A percentile compares a stretch with the other conserved stretches of the same genome.
Evolutionary conservation across 1,140 invertebrate species (phyloP).

Genomic region (Anoplophora glabripennis): DNA sequence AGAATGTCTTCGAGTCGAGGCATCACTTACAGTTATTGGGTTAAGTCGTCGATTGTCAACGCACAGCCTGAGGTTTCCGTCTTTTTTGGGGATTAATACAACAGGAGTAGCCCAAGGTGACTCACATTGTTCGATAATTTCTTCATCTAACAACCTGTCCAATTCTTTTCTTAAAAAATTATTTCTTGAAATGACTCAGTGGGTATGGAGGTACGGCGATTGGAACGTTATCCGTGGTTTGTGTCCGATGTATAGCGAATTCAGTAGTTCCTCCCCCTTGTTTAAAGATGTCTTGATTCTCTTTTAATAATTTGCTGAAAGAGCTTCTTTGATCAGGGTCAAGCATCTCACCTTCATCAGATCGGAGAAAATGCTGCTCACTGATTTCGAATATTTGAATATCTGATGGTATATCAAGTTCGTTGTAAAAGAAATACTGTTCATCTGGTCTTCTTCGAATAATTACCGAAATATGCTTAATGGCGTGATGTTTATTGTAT

Average conservation of each 20-base stretch:
- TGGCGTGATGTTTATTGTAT: too few relatives aligned
- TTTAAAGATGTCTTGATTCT: background rate
- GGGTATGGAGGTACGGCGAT: slow-evolving; percentile 32
- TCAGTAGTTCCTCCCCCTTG: too few relatives aligned
- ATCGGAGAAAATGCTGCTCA: too few relatives aligned
- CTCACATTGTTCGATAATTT: too few relatives aligned
- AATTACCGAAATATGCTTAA: too few relatives aligned
- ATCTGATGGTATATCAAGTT: too few relatives aligned
- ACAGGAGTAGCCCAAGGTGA: slow-evolving; percentile 33
- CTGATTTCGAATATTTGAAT: too few relatives aligned
- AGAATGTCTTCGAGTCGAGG: too few relatives aligned
- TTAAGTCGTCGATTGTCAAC: slow-evolving; percentile 51
- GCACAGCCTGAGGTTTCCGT: slow-evolving; percentile 42
- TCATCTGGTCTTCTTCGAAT: background rate
- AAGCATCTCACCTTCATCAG: background rate
- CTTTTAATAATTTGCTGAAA: background rate
- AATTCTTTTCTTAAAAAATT: slow-evolving; percentile 13
- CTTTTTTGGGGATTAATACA: slow-evolving; percentile 48
- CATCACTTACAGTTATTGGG: slow-evolving; percentile 43
- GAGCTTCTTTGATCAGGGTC: background rate
- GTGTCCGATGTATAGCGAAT: slow-evolving; percentile 31
- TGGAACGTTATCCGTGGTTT: slow-evolving; percentile 36
- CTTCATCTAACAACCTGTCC: slow-evolving; percentile 4
- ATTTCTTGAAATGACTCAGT: background rate
- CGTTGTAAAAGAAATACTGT: too few relatives aligned